Conservation (phyloP, 2,797 vertebrate genomes). For the Lacerta bilineata region DNA sequence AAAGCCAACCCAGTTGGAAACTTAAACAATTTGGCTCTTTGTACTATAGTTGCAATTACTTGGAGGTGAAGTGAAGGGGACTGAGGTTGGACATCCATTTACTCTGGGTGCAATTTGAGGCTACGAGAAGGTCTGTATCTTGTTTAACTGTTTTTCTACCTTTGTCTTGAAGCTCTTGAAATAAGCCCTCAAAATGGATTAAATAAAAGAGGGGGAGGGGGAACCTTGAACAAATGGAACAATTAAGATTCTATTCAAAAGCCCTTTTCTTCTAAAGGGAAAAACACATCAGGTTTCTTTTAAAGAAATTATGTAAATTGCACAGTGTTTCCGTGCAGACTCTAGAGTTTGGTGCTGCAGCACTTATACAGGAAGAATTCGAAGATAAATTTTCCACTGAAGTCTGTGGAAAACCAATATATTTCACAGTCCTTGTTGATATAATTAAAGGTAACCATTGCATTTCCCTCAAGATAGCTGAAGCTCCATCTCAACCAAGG, state of each 20-base stretch:
- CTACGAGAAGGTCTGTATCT: slow-evolving; percentile 40
- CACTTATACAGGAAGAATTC: neutral
- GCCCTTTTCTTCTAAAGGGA: slow-evolving; percentile 41
- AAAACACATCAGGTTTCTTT: slow-evolving; percentile 50
- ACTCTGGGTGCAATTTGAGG: slow-evolving; percentile 39
- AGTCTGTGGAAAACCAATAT: neutral
- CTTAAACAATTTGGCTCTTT: slow-evolving; percentile 15
- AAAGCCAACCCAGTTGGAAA: slow-evolving; percentile 20
- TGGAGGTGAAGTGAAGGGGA: slow-evolving; percentile 9
- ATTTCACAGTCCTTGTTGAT: neutral
- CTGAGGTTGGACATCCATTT: slow-evolving; percentile 52
- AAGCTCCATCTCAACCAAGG: neutral
- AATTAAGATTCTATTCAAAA: slow-evolving; percentile 61
- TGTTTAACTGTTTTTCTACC: slow-evolving; percentile 19
- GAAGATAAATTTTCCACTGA: slow-evolving; percentile 3
- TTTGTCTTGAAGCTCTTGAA: slow-evolving; percentile 35
- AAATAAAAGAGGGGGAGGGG: slow-evolving; percentile 40
- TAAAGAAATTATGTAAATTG: slow-evolving; percentile 61
- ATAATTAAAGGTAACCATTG: neutral
- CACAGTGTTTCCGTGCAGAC: slow-evolving; percentile 56
- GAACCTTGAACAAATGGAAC: slow-evolving; percentile 40
- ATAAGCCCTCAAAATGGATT: slow-evolving; percentile 54
- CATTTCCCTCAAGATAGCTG: neutral
- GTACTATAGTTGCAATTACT: slow-evolving; percentile 23
- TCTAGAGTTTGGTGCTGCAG: neutral